Conservation (phyloP, 2,888 invertebrate species). For the Agriopis marginaria region DNA sequence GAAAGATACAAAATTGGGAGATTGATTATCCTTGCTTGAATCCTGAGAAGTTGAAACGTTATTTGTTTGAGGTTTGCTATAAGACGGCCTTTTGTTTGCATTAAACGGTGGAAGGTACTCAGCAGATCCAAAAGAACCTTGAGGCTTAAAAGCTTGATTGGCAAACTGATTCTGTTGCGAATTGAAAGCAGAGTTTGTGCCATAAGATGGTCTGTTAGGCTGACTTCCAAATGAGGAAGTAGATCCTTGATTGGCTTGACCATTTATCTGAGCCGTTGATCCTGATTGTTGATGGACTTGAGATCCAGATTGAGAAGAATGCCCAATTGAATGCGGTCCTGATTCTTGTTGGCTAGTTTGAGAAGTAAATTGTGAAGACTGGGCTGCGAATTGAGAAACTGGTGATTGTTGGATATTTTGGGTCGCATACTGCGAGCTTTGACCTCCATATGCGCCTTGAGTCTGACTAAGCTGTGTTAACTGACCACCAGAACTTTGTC, state of each 20-base stretch:
- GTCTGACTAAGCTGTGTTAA: slow-evolving; percentile 14
- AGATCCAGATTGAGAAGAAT: slow-evolving; percentile 15
- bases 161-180: slow-evolving; percentile 37
- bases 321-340: slow-evolving; percentile 14
- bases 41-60: slow-evolving; percentile 6
- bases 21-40: slow-evolving; percentile 15
- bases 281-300: slow-evolving; percentile 24
- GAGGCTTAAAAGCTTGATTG: slow-evolving; percentile 38
- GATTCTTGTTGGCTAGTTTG: slow-evolving; percentile 26
- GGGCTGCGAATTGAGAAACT: slow-evolving; percentile 28
- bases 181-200: slow-evolving; percentile 17
- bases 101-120: slow-evolving; percentile 59
- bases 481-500: slow-evolving; percentile 22
- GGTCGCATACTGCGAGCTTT: slow-evolving; percentile 29
- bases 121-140: slow-evolving; percentile 46
- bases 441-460: slow-evolving; percentile 26
- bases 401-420: slow-evolving; percentile 24
- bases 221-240: slow-evolving; percentile 30
- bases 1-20: slow-evolving; percentile 6
- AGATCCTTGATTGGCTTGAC: slow-evolving; percentile 24
- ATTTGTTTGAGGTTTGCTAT: slow-evolving; percentile 21
- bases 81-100: slow-evolving; percentile 36
- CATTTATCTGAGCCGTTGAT: slow-evolving; percentile 9
- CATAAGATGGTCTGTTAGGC: slow-evolving; percentile 18
- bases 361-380: slow-evolving; percentile 17